phyloP scores from a whole-genome alignment of 2,113 vertebrate species.

The Monopterus albus region DNA sequence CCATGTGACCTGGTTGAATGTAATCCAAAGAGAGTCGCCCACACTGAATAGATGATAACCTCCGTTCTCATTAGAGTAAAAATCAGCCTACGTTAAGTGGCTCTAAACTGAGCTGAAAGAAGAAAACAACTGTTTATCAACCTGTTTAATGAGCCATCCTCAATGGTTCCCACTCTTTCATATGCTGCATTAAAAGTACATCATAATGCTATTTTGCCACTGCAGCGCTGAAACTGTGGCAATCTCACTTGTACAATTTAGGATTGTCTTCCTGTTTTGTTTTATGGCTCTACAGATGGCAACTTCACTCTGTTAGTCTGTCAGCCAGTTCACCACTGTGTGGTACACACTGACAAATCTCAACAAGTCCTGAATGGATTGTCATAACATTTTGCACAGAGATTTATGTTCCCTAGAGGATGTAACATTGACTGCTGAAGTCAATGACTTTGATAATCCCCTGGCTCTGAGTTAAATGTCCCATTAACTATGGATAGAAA shows the following conservation, averaged over 20 bases:
- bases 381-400: too few species aligned
- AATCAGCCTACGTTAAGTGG: constrained; percentile 48
- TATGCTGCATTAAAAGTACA: constrained; percentile 17
- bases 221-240: constrained; percentile 5
- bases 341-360: too few species aligned
- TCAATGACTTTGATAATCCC: too few species aligned
- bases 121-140: constrained; percentile 31
- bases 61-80: constrained; percentile 64
- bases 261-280: too few species aligned
- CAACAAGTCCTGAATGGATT: too few species aligned
- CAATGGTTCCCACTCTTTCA: not conserved
- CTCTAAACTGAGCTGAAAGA: constrained; percentile 31
- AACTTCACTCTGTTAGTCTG: too few species aligned
- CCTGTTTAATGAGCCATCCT: constrained; percentile 33
- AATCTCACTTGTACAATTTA: not conserved
- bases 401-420: too few species aligned
- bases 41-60: constrained; percentile 55
- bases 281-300: too few species aligned
- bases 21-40: constrained; percentile 66
- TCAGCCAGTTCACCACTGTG: too few species aligned
- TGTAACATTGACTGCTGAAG: too few species aligned
- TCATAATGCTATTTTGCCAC: constrained; percentile 8
- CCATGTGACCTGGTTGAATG: constrained; percentile 73
- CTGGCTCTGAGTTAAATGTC: too few species aligned
- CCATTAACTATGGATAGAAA: too few species aligned